These are phyloP conservation scores for Microplitis mediator DNA, from an alignment of 1,140 invertebrate genomes.

Conservation along the genomic window DNA sequence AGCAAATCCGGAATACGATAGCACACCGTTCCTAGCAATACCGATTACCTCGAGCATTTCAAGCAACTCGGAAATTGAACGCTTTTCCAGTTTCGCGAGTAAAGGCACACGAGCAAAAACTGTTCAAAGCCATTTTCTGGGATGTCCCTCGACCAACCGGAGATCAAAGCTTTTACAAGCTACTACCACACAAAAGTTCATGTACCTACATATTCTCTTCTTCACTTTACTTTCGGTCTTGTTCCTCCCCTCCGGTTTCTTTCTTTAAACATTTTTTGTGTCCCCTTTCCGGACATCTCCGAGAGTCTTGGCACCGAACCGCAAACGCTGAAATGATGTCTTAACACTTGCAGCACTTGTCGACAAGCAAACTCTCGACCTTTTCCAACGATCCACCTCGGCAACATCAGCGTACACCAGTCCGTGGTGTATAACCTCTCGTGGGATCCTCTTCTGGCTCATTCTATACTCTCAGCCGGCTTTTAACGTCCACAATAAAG, in stretches of 20 bases:
- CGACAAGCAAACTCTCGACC: neutral
- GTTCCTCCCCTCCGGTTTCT: no score
- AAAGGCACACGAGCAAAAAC: neutral
- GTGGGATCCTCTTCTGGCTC: neutral
- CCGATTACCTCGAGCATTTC: constrained; percentile 18
- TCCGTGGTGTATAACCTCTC: neutral
- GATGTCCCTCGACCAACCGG: neutral
- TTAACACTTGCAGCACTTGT: constrained; percentile 4
- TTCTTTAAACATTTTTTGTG: no score
- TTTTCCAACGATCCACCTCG: neutral
- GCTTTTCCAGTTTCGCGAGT: neutral
- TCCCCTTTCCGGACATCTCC: neutral
- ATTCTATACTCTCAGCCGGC: neutral
- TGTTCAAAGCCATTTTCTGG: constrained; percentile 13
- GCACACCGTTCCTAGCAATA: neutral
- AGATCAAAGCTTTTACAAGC: constrained; percentile 4
- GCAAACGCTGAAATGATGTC: neutral
- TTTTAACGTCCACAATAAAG: constrained; percentile 31
- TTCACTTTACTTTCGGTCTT: no score
- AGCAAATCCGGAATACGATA: constrained; percentile 17
- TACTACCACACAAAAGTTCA: no score
- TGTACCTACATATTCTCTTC: no score
- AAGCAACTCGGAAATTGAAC: constrained; percentile 13
- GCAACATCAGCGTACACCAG: neutral
- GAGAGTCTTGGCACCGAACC: neutral